Conservation (phyloP, 2,888 invertebrate genomes). For the Amblyteles armatorius region DNA sequence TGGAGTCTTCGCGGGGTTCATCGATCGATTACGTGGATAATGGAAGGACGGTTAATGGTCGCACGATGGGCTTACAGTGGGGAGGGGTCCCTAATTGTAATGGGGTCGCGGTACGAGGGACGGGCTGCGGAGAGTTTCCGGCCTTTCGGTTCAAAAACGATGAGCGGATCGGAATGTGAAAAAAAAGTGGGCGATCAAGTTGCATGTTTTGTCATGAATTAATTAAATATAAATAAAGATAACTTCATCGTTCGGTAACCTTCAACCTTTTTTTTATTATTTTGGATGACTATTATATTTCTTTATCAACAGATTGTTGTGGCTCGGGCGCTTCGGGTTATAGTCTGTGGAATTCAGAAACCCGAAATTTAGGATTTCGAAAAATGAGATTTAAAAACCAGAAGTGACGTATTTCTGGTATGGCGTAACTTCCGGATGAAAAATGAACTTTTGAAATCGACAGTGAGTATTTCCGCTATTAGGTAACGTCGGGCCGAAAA, state of each 20-base stretch:
- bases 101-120: slow-evolving; percentile 39
- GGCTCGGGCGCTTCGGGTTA: too few relatives aligned
- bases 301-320: neutral
- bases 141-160: slow-evolving; percentile 16
- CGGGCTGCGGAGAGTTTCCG: neutral
- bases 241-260: neutral
- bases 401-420: too few relatives aligned
- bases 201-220: neutral
- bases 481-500: neutral
- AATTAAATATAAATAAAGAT: slow-evolving; percentile 21
- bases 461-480: too few relatives aligned
- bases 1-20: slow-evolving; percentile 13
- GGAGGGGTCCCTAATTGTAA: slow-evolving; percentile 58
- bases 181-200: slow-evolving; percentile 3
- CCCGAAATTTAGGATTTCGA: too few relatives aligned
- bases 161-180: slow-evolving; percentile 24
- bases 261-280: neutral
- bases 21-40: slow-evolving; percentile 34
- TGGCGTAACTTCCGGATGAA: too few relatives aligned
- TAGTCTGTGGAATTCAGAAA: too few relatives aligned
- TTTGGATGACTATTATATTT: neutral
- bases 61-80: slow-evolving; percentile 19
- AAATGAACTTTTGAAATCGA: too few relatives aligned
- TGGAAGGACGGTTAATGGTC: slow-evolving; percentile 36
- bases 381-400: too few relatives aligned